phyloP scores from a whole-genome alignment of 2,797 vertebrate genomes.

The Epinephelus coioides region DNA sequence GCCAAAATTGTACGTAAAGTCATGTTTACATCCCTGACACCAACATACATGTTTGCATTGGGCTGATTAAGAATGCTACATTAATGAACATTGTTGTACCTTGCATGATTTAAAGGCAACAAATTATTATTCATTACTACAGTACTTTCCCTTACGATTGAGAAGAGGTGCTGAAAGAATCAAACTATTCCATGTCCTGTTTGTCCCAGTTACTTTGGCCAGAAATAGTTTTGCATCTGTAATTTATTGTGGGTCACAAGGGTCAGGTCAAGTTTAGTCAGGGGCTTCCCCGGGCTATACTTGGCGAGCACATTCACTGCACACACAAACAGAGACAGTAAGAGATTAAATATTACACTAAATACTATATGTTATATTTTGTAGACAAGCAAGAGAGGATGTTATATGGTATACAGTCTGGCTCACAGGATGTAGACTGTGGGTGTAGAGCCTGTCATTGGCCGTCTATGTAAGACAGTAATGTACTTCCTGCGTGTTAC shows the following conservation, averaged over 20 bases:
- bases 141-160: conserved; percentile 10
- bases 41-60: conserved; percentile 1
- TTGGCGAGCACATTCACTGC: conserved; percentile 18
- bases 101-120: background rate
- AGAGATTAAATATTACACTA: conserved; percentile 5
- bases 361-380: background rate
- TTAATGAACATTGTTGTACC: background rate
- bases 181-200: background rate
- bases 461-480: too few relatives aligned
- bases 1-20: background rate
- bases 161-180: conserved; percentile 13
- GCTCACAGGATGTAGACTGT: too few relatives aligned
- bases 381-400: conserved; percentile 1
- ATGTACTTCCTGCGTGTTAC: too few relatives aligned
- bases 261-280: conserved; percentile 17
- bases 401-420: background rate
- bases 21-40: conserved; percentile 9
- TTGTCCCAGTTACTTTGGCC: conserved; percentile 10
- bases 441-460: too few relatives aligned
- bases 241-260: conserved; percentile 31
- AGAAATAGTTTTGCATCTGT: conserved; percentile 25
- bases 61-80: background rate
- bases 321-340: conserved; percentile 8
- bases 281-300: conserved; percentile 18
- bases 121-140: background rate